phyloP scores from a whole-genome alignment of 1,140 invertebrate genomes.

The Drosophila paulistorum region DNA sequence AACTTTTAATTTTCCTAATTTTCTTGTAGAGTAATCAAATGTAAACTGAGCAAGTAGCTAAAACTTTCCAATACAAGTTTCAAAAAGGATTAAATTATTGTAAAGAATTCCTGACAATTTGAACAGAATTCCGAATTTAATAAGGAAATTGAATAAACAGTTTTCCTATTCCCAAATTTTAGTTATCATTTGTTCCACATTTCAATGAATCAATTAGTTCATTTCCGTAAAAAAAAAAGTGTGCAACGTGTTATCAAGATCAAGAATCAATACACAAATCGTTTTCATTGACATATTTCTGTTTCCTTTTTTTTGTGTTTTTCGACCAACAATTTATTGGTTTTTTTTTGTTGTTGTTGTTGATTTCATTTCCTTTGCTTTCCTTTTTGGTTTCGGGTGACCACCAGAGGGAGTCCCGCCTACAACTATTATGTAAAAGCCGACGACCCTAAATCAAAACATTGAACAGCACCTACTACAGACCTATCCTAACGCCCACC shows the following conservation, averaged over 20 bases:
- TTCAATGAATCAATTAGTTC: background rate
- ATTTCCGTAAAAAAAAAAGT: background rate
- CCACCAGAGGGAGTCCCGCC: constrained; percentile 26
- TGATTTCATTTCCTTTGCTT: constrained; percentile 6
- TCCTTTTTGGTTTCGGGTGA: constrained; percentile 19
- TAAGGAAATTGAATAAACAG: too few relatives aligned
- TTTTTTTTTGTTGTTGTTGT: too few relatives aligned
- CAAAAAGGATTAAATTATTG: too few relatives aligned
- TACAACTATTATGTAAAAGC: constrained; percentile 68
- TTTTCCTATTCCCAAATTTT: too few relatives aligned
- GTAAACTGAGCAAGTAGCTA: too few relatives aligned
- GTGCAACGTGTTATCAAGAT: background rate
- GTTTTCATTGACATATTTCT: constrained; percentile 68
- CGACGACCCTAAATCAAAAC: constrained; percentile 73
- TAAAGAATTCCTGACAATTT: too few relatives aligned
- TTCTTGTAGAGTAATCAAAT: too few relatives aligned
- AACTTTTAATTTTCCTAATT: too few relatives aligned
- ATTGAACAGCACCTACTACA: constrained; percentile 36
- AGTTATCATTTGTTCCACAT: too few relatives aligned
- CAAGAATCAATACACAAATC: constrained; percentile 41
- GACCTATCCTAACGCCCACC: constrained; percentile 38
- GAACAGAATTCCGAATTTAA: too few relatives aligned
- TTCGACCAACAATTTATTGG: constrained; percentile 18
- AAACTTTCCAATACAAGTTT: too few relatives aligned
- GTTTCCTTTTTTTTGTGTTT: background rate